Evolutionary conservation across 37 sponge, comb jelly and placozoan species (phyloP).

Genomic region (Beroe forskalii): DNA sequence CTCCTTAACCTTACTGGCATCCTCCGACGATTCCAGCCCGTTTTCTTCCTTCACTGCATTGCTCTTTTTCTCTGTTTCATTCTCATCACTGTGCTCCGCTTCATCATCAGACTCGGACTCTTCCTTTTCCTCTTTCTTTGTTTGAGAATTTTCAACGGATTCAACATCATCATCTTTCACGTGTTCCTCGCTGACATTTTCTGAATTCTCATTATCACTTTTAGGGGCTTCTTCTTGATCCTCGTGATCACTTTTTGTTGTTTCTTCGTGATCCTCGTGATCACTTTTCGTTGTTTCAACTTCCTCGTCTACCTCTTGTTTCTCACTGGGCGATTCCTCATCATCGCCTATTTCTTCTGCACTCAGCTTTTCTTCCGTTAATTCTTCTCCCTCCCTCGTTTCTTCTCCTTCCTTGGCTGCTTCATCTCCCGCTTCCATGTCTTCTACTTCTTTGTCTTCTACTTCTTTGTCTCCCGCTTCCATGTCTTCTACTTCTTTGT

Average conservation of each 20-base stretch:
- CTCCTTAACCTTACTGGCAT: no score
- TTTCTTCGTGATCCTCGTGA: background rate
- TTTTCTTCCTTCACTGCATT: no score
- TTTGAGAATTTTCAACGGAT: background rate
- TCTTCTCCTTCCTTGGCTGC: constrained; percentile 9
- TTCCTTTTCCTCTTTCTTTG: background rate
- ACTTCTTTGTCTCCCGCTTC: background rate
- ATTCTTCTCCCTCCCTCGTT: background rate
- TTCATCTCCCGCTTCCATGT: constrained; percentile 2
- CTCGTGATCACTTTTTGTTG: background rate
- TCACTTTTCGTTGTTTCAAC: background rate
- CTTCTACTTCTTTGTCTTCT: background rate
- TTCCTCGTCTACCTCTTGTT: background rate
- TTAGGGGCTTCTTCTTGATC: no score
- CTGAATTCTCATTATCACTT: background rate
- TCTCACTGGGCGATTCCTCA: background rate
- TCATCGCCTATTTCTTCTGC: background rate
- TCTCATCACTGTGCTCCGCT: background rate
- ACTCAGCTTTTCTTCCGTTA: background rate
- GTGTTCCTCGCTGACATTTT: background rate
- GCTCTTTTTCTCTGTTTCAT: background rate
- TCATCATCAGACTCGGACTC: background rate
- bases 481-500: background rate
- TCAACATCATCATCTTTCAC: background rate
- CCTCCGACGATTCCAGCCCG: no score